Evolutionary conservation across 2,113 vertebrate species (phyloP), one percentile per base, ranked within the genome.

Genomic region (Oriolus oriolus): DNA sequence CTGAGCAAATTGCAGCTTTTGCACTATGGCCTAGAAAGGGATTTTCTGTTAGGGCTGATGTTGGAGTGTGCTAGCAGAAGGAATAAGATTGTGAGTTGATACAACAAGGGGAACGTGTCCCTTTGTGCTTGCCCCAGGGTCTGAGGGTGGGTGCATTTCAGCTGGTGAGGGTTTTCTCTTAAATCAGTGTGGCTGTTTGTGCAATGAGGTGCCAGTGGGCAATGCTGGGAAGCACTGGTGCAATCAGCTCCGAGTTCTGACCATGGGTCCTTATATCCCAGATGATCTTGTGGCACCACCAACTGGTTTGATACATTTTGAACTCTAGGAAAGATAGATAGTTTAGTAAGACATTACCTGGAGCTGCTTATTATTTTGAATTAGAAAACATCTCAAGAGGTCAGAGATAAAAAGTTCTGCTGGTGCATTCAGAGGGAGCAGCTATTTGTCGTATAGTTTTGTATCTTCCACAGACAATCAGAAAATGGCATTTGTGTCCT

Each of bases 1-100:
- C 84, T 77, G 93, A 68, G 77, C 52, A 97, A 85, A 83, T 54
- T 88, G 37, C 14, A 11, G 39, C 56, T 92, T 84, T 88, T 78
- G 87, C 91, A 89, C 70, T 74, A 57, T 41, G 78, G n/a, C 76
- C 76, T 90, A 50, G 73, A 74, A 91, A 59, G 37, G 59, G 53
- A 39, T 94, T 94, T 95, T 60, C 53, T 81, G 8, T 93, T 95
- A 37, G 77, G 71, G 11, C 28, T 81, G 68, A 60, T 1, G 0
- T 11, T 66, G 35, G 33, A 50, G 20, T 11, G 27, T 76, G 53
- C 91, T 95, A 96, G 71, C 81, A 84, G 82, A 95, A 84, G 45
- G 71, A 96, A 63, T 37, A 93, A 39, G 71, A 79, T 82, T 96
- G 85, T 2, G 7, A 68, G 50, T 47, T 87, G 39, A 19, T 53